Base-by-base conservation (phyloP, 2,888 invertebrate species). In the Acanthococcus lagerstroemiae region DNA sequence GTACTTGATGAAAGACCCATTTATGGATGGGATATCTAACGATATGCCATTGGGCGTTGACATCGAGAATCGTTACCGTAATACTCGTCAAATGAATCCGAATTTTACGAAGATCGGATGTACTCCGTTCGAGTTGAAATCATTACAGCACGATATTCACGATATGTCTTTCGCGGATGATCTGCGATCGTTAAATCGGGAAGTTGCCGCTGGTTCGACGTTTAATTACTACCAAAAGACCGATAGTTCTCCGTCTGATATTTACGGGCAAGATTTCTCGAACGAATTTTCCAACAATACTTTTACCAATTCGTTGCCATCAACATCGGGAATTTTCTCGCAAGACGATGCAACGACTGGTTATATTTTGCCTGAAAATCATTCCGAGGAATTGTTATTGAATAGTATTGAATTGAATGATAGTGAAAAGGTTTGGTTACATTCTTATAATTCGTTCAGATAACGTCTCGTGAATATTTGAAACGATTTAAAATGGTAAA, bases 331-430 rank as follows among this genome's bases (percentile, higher is more conserved):
- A 30, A 48, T 50, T 9, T 61, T 61, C 27, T 30, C 61, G 2
- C 12, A 12, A 15, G 48, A 61, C 15, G 61, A 61, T 52, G 15
- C 26, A 15, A 15, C 27, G 15, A n/a, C 61, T 4, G 21, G 26
- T 30, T 61, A 61, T 12, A 30, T 61, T 25, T 21, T 61, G 19
- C 2, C 61, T 30, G 61, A 61, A 17, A 21, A 25, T 50, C 61
- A 61, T 7, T 26, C 61, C 4, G 61, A 61, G 6, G 61, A 61
- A 27, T 19, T 61, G 19, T 50, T 61, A n/a, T 48, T 61, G n/a
- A 61, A 61, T n/a, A 30, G 61, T n/a, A 61, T 61, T 17, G 61
- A 61, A 22, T 61, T 61, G 52, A 61, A 50, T 21, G 61, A 61
- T 17, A n/a, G 30, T 7, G 61, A 61, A 30, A 61, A 50, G 30